Conservation (phyloP, 2,113 vertebrate species). For the Eupsittula cactorum region DNA sequence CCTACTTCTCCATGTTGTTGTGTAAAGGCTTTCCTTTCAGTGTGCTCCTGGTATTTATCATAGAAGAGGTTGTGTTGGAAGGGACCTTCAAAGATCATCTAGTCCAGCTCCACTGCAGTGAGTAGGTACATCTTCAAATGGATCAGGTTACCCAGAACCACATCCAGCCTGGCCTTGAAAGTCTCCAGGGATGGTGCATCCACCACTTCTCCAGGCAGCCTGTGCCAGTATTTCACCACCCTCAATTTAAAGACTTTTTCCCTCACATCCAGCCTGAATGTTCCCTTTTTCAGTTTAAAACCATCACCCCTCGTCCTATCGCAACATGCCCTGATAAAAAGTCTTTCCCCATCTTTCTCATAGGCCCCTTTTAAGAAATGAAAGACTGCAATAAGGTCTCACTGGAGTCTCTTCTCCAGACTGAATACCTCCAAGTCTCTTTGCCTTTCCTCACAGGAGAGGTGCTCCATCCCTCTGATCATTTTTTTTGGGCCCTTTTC, state of each 20-base stretch:
- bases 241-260: not conserved
- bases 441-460: not conserved
- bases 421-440: not conserved
- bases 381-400: not conserved
- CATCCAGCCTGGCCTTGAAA: not conserved
- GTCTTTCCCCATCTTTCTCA: not conserved
- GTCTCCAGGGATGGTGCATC: not conserved
- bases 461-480: not conserved
- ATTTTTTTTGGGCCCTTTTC: not conserved
- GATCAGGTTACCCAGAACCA: not conserved
- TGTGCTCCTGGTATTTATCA: not conserved
- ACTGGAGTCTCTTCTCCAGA: not conserved
- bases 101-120: not conserved
- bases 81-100: not conserved
- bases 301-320: not conserved
- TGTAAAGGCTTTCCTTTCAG: not conserved
- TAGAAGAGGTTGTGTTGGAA: not conserved
- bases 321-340: not conserved
- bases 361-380: not conserved
- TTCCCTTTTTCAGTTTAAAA: not conserved
- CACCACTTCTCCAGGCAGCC: not conserved
- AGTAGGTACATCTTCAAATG: not conserved
- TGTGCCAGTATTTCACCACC: not conserved
- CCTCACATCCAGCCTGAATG: not conserved
- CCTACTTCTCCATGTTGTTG: not conserved